Base-by-base conservation (phyloP, 2,888 invertebrate species). In the Cataglyphis altisquamis region DNA sequence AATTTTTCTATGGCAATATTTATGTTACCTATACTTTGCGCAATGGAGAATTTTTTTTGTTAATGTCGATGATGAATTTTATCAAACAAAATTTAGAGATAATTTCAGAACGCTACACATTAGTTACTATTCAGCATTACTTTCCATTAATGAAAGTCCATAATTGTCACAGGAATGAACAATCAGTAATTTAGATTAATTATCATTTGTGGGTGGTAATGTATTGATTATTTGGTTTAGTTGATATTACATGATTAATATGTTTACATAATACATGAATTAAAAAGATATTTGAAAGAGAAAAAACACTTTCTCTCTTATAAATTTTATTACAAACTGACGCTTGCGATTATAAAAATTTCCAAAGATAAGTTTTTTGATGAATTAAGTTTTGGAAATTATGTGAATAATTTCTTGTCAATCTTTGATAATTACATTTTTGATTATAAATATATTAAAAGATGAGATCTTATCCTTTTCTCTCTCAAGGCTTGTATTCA, bases 151-250 rank as follows among this genome's bases (percentile, higher is more conserved):
- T 45, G 18, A 70, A 70, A 60, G 36, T 78, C 18, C 57, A 39
- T 25, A 32, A 70, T 29, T 21, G 45, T 45, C 8, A 36, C n/a
- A 66, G 15, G 15, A 63, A 77, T 57, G 21, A 70, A 21, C n/a
- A 1, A 45, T 70, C 12, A 60, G 21, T 60, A 32, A 70, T 45
- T 68, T 78, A 8, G 70, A 78, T 45, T 70, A 78, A 70, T 78
- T 70, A 60, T 70, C 36, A 25, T 60, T 70, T 78, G 45, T 32
- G 21, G 32, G 10, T 18, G 21, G 12, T 18, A 21, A 12, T 10
- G 18, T 29, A 2, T 36, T 55, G 45, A 25, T 60, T 78, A 78
- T 64, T n/a, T 45, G 25, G 3, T 78, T 68, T 18, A 57, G 15
- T 68, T 21, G 60, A 72, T 70, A 48, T 62, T 25, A 9, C 25